Evolutionary conservation across 1,140 invertebrate species (phyloP), one percentile per base, ranked within the genome.

Genomic region (Gryllus bimaculatus): DNA sequence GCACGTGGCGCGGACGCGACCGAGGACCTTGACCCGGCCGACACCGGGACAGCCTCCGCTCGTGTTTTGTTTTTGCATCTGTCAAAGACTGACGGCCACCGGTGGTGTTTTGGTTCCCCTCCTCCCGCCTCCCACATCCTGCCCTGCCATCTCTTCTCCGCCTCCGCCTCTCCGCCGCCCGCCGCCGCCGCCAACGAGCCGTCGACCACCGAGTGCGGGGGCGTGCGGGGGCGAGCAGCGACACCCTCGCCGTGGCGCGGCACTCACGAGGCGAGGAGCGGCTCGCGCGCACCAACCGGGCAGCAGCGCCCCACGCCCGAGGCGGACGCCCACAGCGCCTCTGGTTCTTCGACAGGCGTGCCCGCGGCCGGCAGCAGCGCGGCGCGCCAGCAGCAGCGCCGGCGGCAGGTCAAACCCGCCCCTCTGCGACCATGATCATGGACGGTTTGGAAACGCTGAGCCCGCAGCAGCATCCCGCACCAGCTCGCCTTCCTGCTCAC

Each of bases 401-500:
- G 47, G 84, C 83, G 81, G 85, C 85, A 84, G 84, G 86, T 84
- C 88, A 87, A 82, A 85, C 86, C 85, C 86, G 88, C 83, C 88
- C 78, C 20, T 20, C 78, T 47, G 77, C 89, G 88, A 93, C 89
- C 87, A 95, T 95, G 93, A 95, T 94, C 90, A 95, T 95, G 93
- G 93, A 95, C 90, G 92, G 79, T 84, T 89, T 95, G 88, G 93
- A 94, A 86, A 92, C 93, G 86, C 89, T 94, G 87, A 90, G 91
- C 85, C 90, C 91, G 86, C 85, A 83, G 78, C 82, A 82, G 81
- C 85, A 81, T 76, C 85, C 85, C 78, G 26, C 84, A 85, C 83
- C 84, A 80, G 82, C 82, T 75, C 84, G 83, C 86, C 83, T 89
- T 87, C 84, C 85, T 90, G 81, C 84, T 90, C 77, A 87, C 87